phyloP scores from a whole-genome alignment of 2,888 invertebrate genomes.

The Tetanocera ferruginea region DNA sequence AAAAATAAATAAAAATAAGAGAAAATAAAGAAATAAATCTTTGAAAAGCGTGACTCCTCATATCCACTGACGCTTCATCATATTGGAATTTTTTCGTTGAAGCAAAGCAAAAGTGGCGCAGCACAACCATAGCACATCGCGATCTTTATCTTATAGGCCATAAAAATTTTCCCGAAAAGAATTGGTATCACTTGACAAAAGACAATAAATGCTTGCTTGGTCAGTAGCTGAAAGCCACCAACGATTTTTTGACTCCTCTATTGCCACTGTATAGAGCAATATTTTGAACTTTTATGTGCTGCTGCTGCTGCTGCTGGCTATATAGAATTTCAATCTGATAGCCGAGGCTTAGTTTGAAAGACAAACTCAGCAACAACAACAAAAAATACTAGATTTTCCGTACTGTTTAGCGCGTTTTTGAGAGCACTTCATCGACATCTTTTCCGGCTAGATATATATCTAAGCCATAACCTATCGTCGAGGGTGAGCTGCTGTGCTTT shows the following conservation, averaged over 20 bases:
- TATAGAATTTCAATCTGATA: conserved; percentile 26
- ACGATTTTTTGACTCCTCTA: conserved; percentile 20
- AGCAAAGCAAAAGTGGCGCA: neutral
- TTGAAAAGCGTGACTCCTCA: conserved; percentile 32
- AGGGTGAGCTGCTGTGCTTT: neutral
- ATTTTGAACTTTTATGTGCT: neutral
- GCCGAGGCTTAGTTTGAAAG: neutral
- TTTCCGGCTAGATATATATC: conserved; percentile 14
- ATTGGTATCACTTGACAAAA: conserved; percentile 16
- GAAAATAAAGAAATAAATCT: conserved; percentile 38
- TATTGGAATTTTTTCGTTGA: conserved; percentile 20
- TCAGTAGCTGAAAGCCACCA: conserved; percentile 30
- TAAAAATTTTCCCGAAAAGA: conserved; percentile 35
- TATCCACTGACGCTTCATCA: conserved; percentile 22
- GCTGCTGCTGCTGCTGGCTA: neutral
- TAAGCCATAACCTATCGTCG: neutral
- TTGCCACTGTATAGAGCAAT: conserved; percentile 7
- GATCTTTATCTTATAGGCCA: conserved; percentile 28
- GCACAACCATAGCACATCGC: conserved; percentile 14
- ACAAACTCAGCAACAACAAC: neutral
- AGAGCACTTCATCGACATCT: conserved; percentile 28
- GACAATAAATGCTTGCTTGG: neutral
- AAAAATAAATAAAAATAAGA: conserved; percentile 11
- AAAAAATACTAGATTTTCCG: conserved; percentile 6
- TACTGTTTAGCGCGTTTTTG: conserved; percentile 4